Percentiles rank a stretch among this genome's conserved stretches.
phyloP scores from a whole-genome alignment of 2,113 vertebrate species.

The Capreolus pygargus region DNA sequence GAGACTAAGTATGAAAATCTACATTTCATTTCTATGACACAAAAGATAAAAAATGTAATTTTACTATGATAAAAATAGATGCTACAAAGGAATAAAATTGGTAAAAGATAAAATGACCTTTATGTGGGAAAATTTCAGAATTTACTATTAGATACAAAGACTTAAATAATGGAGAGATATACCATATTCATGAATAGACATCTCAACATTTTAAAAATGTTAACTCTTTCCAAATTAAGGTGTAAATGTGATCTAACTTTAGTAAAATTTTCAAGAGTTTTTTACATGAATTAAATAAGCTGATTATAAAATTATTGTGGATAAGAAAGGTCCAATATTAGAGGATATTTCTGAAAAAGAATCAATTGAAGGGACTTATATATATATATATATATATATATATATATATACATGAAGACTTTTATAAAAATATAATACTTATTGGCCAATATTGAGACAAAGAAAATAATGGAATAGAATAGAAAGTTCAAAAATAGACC shows the following conservation, averaged over 20 bases:
- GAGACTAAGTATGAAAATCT: neutral
- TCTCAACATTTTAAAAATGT: neutral
- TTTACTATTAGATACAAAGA: neutral
- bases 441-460: neutral
- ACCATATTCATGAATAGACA: neutral
- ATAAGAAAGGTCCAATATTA: neutral
- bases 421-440: neutral
- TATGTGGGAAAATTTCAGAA: neutral
- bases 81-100: neutral
- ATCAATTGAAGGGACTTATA: neutral
- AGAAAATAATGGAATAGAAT: neutral
- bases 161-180: neutral
- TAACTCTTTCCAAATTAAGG: neutral
- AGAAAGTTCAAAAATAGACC: neutral
- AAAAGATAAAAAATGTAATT: neutral
- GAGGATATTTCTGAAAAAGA: neutral
- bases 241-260: neutral
- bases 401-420: neutral
- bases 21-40: neutral
- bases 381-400: too few species aligned
- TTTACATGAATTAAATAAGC: neutral
- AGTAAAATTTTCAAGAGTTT: neutral
- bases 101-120: neutral
- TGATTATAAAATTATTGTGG: neutral
- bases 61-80: neutral